phyloP scores from a whole-genome alignment of 2,797 vertebrate genomes.

The Sciaenops ocellatus region DNA sequence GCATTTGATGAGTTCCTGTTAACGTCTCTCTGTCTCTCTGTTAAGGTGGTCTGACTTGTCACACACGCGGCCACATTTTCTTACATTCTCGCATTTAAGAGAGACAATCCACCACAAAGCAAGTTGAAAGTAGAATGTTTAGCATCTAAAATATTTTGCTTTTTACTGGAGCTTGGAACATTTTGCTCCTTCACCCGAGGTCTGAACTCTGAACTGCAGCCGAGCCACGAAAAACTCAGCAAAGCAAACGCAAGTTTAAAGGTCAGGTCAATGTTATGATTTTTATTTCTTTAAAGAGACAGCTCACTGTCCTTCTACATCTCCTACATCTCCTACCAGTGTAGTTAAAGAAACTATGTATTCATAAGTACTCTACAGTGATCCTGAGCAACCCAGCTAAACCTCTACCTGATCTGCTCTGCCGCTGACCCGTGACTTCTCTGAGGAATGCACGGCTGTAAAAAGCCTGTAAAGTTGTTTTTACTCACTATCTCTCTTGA shows the following conservation, averaged over 20 bases:
- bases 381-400: slow-evolving; percentile 35
- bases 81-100: slow-evolving; percentile 24
- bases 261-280: slow-evolving; percentile 8
- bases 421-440: slow-evolving; percentile 37
- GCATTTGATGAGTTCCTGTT: not conserved
- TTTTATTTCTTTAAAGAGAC: not conserved
- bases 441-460: slow-evolving; percentile 68
- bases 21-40: slow-evolving; percentile 5
- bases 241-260: not conserved
- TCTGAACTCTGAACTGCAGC: not conserved
- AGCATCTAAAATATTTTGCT: not conserved
- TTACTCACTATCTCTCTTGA: slow-evolving; percentile 45
- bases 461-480: slow-evolving; percentile 66
- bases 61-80: slow-evolving; percentile 28
- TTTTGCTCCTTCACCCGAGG: not conserved
- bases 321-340: not conserved
- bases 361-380: not conserved
- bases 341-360: not conserved
- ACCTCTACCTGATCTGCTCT: slow-evolving; percentile 32
- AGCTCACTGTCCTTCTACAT: not conserved
- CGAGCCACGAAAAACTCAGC: not conserved
- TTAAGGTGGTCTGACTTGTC: slow-evolving; percentile 42
- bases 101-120: slow-evolving; percentile 21
- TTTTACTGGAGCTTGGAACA: not conserved
- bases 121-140: slow-evolving; percentile 6